Conservation (phyloP, 2,113 vertebrate species). For the Pomatorhinus ruficollis region DNA sequence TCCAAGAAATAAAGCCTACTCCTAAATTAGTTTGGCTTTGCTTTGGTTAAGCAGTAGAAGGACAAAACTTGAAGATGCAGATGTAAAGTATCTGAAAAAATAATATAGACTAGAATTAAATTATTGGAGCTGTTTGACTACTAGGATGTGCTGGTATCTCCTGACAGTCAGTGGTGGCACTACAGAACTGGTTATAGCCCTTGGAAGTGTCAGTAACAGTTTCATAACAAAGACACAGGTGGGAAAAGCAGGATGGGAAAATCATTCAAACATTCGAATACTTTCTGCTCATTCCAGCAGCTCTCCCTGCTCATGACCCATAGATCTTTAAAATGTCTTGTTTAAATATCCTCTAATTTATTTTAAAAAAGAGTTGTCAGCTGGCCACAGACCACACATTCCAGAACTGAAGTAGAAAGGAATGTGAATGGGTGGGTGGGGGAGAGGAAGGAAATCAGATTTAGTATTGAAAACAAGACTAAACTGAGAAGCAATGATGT, state of each 20-base stretch:
- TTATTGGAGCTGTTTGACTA: not conserved
- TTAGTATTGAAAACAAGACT: conserved; percentile 65
- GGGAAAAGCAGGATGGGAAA: not conserved
- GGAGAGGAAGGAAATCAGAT: conserved; percentile 67
- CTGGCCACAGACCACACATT: conserved; percentile 68
- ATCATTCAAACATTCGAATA: not conserved
- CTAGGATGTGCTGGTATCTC: not conserved
- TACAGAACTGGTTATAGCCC: not conserved
- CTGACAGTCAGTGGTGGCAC: not conserved
- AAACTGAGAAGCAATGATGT: conserved; percentile 52
- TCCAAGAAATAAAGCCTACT: not conserved
- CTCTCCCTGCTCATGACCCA: not conserved
- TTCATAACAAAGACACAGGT: not conserved
- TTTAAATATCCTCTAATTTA: conserved; percentile 44
- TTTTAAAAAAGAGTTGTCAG: not conserved
- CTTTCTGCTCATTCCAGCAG: not conserved
- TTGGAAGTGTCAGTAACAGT: not conserved
- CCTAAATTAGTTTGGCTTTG: not conserved
- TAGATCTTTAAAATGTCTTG: conserved; percentile 42
- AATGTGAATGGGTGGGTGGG: conserved; percentile 70
- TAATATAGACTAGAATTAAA: not conserved
- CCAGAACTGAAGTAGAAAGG: conserved; percentile 67
- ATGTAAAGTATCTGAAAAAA: not conserved
- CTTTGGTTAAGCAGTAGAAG: not conserved
- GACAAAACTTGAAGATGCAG: not conserved